Evolutionary conservation across 1,140 invertebrate species (phyloP), one percentile per base, ranked within the genome.

Genomic region (Neuroterus valhalla): DNA sequence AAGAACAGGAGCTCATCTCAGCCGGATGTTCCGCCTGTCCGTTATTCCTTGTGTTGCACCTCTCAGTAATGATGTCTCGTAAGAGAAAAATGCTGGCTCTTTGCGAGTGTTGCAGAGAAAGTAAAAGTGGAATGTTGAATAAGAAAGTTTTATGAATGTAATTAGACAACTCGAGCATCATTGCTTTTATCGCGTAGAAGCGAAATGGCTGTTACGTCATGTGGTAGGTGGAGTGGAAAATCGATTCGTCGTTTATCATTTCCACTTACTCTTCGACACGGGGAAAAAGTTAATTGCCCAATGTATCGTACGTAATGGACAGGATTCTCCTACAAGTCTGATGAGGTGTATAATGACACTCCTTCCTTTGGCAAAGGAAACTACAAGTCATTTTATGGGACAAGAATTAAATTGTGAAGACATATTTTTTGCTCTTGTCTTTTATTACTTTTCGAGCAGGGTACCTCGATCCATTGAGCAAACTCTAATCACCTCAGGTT

Each of bases 1-100:
- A 66, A 45, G 55, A 74, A 74, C 5, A 17, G 19, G 6, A 43
- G 38, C 66, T 68, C 66, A 72, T 71, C n/a, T 71, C 70, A 6
- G 1, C 38, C 26, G 45, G 17, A 42, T 44, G 55, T 75, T 68
- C 45, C 46, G 46, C 38, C 66, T 21, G 68, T 72, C 50, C 17
- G 46, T 72, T 68, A 31, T 21, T 19, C 11, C 50, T 52, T 52
- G 19, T 52, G 3, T 52, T 52, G 12, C 23, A 21, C 19, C 55
- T 38, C 10, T 38, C 31, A 38, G 6, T 38, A 38, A 8, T 8
- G 31, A 38, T 5, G 31, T 38, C 31, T 38, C 31, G 31, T 38
- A 38, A 38, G 31, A 8, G 31, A 38, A 38, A 8, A 38, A 38
- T 38, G 10, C 8, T 38, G 31, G 31, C 6, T 38, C 31, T 38